Base-by-base conservation (phyloP, 2,888 invertebrate species). In the Phengaris arion region DNA sequence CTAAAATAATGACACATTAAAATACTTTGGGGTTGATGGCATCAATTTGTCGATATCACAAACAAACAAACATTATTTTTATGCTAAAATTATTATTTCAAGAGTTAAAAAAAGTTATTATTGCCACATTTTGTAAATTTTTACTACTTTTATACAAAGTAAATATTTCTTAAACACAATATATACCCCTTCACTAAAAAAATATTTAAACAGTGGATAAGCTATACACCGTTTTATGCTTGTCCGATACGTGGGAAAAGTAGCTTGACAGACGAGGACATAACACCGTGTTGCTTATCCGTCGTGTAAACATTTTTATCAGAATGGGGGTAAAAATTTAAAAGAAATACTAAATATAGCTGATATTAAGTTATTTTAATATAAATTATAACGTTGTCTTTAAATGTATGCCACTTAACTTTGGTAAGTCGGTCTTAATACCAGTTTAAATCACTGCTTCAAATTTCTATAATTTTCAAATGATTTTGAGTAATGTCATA, bases 1-100 rank as follows among this genome's bases (percentile, higher is more conserved):
- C 22, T 72, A 52, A 72, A 13, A 15, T 13, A 72, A 72, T 72
- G 54, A 72, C 72, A 54, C 72, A 35, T 35, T 45, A 22, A 72
- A 72, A 72, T 72, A 72, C 72, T 72, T 77, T 77, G 75, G 77
- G 75, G 64, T 51, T 69, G 48, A 77, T 77, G 77, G 77, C 77
- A 74, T 75, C 59, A 22, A 59, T 77, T 46, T 76, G 75, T 59
- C 75, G 78, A 79, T 80, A 80, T 79, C 74, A 78, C 77, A 77
- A 57, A 59, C 69, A 77, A 57, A 59, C 69, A 74, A 22, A 35
- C 12, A 70, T 51, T 45, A 64, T 6, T 35, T 35, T 45, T 64
- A 64, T 64, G 9, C 15, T 64, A 64, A 35, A 64, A 55, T 48
- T 48, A 64, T 64, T 6, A 35, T 64, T 64, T 64, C 35, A 64